Evolutionary conservation across 2,113 vertebrate species (phyloP), one percentile per base, ranked within the genome.

Genomic region (Heterocephalus glaber): DNA sequence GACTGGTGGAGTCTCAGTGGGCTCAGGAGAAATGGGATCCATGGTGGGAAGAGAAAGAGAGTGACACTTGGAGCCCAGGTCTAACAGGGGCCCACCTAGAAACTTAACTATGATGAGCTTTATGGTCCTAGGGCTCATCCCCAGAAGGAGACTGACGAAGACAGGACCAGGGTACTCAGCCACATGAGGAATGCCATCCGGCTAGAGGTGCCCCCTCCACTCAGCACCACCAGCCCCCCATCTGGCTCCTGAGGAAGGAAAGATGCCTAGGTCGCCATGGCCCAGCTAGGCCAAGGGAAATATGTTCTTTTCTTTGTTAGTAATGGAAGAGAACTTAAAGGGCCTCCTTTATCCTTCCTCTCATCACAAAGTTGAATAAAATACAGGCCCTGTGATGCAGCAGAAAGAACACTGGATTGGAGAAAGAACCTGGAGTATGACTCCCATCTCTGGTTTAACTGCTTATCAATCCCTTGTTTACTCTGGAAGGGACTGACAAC

Each of bases 201-300:
- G 8, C 99, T 99, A 61, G 99, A 99, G 14, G 98, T 99, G 12
- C 98, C 98, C 95, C 98, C 99, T 19, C 99, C 98, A 70, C 99
- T 99, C 79, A 99, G 96, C 1, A 99, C 97, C 9, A 99, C 97
- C 11, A 98, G 97, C 28, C 98, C 97, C 33, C 98, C 97, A 41
- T 97, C 97, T 54, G 98, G 98, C 76, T 99, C 98, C 99, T 99
- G 97, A 81, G 24, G 93, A 96, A 95, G 41, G 81, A 95, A 86
- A 85, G 9, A 47, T 4, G 20, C 41, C 56, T 52, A 58, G 35
- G 9, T 94, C 0, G 2, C 79, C n/a, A 38, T 5, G 81, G 17
- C 38, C 68, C 80, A 58, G 26, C 63, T 81, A n/a, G 70, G 61
- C 13, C 47, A n/a, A 10, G 11, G 16, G 52, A 93, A 83, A 10